Percentiles rank a stretch among this genome's conserved stretches.
Conservation (phyloP, 2,888 invertebrate species). For the Athrips mouffetella region DNA sequence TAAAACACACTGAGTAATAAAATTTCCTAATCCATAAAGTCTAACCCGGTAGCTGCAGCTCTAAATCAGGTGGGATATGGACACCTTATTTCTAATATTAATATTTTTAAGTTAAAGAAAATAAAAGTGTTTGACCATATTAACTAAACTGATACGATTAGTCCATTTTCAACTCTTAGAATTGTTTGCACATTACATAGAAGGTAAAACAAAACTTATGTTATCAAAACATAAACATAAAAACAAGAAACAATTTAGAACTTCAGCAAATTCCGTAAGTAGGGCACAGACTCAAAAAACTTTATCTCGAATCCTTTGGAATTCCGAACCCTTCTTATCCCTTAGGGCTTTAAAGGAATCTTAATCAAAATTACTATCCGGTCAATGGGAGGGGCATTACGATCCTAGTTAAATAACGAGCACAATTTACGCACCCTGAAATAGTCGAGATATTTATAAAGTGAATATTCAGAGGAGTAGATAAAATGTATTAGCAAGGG, state of each 20-base stretch:
- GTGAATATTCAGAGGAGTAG: constrained; percentile 8
- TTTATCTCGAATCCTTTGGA: constrained; percentile 8
- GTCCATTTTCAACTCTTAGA: no score
- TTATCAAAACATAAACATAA: constrained; percentile 6
- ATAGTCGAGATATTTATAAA: constrained; percentile 14
- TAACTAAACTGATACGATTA: no score
- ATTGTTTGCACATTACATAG: background rate
- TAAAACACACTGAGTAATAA: constrained; percentile 31
- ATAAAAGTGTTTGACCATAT: no score
- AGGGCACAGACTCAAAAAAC: constrained; percentile 3
- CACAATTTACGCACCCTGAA: background rate
- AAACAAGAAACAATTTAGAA: constrained; percentile 6
- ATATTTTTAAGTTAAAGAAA: no score
- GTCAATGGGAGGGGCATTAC: constrained; percentile 10
- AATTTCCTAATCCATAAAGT: constrained; percentile 29
- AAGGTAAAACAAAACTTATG: background rate
- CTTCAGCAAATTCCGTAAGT: background rate
- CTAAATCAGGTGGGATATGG: constrained; percentile 17
- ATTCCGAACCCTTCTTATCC: constrained; percentile 13
- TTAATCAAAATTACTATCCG: constrained; percentile 18
- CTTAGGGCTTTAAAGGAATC: constrained; percentile 18
- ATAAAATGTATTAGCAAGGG: constrained; percentile 11
- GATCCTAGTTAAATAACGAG: constrained; percentile 15
- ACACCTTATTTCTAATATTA: no score
- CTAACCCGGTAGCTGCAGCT: constrained; percentile 9